Evolutionary conservation across 2,797 vertebrate genomes (phyloP).

Genomic region (Molossus molossus): DNA sequence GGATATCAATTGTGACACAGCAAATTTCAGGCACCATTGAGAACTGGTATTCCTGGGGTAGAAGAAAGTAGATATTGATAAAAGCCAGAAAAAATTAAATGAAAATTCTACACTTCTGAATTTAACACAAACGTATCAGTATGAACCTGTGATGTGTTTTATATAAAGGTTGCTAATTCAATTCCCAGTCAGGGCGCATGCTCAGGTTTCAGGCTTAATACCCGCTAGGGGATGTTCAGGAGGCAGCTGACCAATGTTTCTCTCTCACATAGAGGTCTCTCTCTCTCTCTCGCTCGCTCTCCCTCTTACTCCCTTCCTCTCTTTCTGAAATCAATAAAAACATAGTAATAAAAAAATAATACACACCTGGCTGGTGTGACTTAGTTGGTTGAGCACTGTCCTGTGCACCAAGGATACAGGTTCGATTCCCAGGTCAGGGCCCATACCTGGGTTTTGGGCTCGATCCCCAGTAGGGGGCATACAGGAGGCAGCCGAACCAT

Average conservation of each 20-base stretch:
- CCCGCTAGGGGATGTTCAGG: neutral
- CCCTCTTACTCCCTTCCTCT: neutral
- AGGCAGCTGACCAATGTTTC: neutral
- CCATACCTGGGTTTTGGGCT: neutral
- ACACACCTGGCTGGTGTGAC: neutral
- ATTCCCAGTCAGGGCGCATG: neutral
- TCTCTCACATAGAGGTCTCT: neutral
- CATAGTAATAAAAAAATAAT: neutral
- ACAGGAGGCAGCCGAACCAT: neutral
- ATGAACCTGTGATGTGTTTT: constrained; percentile 8
- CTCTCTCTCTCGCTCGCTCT: neutral
- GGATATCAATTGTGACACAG: neutral
- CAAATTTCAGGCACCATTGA: neutral
- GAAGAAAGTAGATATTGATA: neutral
- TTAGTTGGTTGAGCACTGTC: neutral
- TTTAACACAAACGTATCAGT: constrained; percentile 28
- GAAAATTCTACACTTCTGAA: constrained; percentile 14
- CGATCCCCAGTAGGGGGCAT: neutral
- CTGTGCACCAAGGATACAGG: neutral
- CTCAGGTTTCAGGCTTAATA: neutral
- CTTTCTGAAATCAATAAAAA: neutral
- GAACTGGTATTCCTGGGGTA: neutral
- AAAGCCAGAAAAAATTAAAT: neutral
- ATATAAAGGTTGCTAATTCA: neutral
- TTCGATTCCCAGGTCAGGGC: neutral